A percentile compares a stretch with the other conserved stretches of the same genome.
These are phyloP conservation scores for Alectura lathami DNA, from an alignment of 2,113 vertebrate species.

Conservation along the genomic window DNA sequence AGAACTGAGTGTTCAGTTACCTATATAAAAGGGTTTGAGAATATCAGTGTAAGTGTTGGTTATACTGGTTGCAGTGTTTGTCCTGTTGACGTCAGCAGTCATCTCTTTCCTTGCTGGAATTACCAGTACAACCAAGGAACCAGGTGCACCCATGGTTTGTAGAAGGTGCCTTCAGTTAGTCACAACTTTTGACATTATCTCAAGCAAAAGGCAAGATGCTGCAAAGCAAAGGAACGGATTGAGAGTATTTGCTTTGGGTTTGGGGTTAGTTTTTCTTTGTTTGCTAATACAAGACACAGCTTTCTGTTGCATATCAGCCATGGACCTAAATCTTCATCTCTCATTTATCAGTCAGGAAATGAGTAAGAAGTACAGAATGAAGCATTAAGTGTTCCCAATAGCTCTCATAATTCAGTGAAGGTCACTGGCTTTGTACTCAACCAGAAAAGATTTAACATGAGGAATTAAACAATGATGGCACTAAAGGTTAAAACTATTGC, in stretches of 20 bases:
- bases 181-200: not conserved
- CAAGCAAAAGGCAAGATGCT: not conserved
- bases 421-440: conserved; percentile 26
- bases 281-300: not conserved
- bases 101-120: not conserved
- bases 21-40: not conserved
- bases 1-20: not conserved
- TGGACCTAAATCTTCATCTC: not conserved
- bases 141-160: not conserved
- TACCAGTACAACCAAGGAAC: not conserved
- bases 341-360: not conserved
- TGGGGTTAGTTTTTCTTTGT: not conserved
- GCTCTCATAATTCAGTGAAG: conserved; percentile 33
- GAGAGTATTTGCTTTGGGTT: not conserved
- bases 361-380: not conserved
- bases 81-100: not conserved
- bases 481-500: conserved; percentile 9
- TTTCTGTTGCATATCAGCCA: not conserved
- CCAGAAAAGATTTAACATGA: conserved; percentile 18
- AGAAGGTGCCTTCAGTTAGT: not conserved
- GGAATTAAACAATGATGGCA: conserved; percentile 16
- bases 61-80: not conserved
- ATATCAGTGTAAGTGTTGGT: not conserved
- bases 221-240: not conserved
- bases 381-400: not conserved